These are phyloP conservation scores for Hyposoter dolosus DNA, from an alignment of 2,888 invertebrate species.

Conservation along the genomic window DNA sequence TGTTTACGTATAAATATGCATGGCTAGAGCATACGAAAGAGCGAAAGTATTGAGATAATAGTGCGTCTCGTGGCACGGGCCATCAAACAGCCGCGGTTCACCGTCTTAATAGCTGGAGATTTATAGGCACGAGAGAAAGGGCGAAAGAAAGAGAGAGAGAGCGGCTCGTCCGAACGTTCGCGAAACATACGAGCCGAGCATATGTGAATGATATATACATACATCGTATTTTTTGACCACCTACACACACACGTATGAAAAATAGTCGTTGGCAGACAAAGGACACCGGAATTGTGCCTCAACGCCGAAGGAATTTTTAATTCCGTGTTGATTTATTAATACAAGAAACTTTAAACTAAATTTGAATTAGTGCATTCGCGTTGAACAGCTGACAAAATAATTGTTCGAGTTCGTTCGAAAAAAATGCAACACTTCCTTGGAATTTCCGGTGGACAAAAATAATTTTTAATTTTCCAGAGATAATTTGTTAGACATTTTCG, in stretches of 20 bases:
- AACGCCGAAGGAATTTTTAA: not conserved
- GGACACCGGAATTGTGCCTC: slow-evolving; percentile 27
- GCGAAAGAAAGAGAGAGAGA: slow-evolving; percentile 44
- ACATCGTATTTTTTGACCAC: slow-evolving; percentile 30
- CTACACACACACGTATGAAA: slow-evolving; percentile 34
- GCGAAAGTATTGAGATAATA: slow-evolving; percentile 77
- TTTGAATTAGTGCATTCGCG: not conserved
- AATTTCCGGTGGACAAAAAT: not conserved
- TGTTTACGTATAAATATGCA: slow-evolving; percentile 5
- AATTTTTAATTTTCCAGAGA: not conserved
- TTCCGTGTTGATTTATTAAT: not conserved
- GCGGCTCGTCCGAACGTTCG: slow-evolving; percentile 43
- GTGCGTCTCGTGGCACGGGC: slow-evolving; percentile 79
- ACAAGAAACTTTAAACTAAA: not conserved
- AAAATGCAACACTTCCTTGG: not conserved
- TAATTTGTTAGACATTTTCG: not conserved
- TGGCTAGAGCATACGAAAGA: slow-evolving; percentile 19
- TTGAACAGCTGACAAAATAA: not conserved
- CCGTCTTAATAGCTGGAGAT: slow-evolving; percentile 84
- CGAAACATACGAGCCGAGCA: slow-evolving; percentile 39
- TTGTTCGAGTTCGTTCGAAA: not conserved
- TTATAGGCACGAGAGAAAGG: slow-evolving; percentile 78
- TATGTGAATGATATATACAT: slow-evolving; percentile 3
- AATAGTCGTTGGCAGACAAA: slow-evolving; percentile 15
- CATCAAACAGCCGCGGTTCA: slow-evolving; percentile 81